phyloP scores from a whole-genome alignment of 2,797 vertebrate genomes.

The Telmatherina bonti region DNA sequence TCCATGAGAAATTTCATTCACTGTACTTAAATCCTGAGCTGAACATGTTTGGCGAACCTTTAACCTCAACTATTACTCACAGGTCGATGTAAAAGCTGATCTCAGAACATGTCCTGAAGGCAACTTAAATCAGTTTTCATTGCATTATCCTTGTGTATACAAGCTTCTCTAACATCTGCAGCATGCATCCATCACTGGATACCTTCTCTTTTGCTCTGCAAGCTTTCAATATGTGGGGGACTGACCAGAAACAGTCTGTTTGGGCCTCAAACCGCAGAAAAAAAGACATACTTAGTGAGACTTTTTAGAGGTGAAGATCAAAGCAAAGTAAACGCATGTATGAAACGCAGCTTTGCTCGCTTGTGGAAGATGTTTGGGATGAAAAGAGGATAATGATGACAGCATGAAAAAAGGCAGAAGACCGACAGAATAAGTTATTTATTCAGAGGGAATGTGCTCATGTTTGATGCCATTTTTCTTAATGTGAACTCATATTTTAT shows the following conservation, averaged over 20 bases:
- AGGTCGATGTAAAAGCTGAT: slow-evolving; percentile 16
- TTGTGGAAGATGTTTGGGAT: slow-evolving; percentile 4
- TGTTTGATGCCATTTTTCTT: neutral
- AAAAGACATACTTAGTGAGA: slow-evolving; percentile 33
- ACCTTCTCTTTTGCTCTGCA: slow-evolving; percentile 32
- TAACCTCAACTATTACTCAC: slow-evolving; percentile 25
- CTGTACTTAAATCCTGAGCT: slow-evolving; percentile 32
- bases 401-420: neutral
- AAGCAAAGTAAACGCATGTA: slow-evolving; percentile 46
- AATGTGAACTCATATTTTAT: neutral
- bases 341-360: neutral
- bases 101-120: slow-evolving; percentile 35
- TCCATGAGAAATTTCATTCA: slow-evolving; percentile 37
- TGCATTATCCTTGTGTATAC: slow-evolving; percentile 54
- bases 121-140: slow-evolving; percentile 49
- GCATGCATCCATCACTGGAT: slow-evolving; percentile 11
- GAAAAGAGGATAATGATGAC: neutral
- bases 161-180: slow-evolving; percentile 53
- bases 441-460: neutral
- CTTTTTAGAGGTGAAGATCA: slow-evolving; percentile 62
- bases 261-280: slow-evolving; percentile 58
- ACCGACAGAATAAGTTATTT: neutral
- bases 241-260: slow-evolving; percentile 40
- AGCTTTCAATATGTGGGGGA: slow-evolving; percentile 35
- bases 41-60: slow-evolving; percentile 60